Evolutionary conservation across 2,888 invertebrate species (phyloP).

Genomic region (Gasteruption jaculator): DNA sequence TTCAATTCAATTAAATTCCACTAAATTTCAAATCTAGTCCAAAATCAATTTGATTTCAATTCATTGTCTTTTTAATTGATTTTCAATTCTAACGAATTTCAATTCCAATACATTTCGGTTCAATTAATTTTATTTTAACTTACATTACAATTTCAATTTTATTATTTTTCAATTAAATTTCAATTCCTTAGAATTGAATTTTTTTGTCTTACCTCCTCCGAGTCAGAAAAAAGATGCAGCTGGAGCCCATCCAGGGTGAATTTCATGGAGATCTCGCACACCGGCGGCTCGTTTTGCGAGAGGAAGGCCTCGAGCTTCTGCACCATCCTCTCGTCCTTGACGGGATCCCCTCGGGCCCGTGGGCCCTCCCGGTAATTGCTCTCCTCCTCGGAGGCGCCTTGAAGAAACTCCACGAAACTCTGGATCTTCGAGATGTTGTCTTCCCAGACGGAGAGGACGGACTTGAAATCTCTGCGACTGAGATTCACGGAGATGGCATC

Average conservation of each 20-base stretch:
- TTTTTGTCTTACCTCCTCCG: constrained; percentile 69
- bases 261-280: constrained; percentile 49
- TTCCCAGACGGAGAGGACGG: constrained; percentile 66
- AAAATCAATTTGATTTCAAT: too few relatives aligned
- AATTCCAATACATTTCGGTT: too few relatives aligned
- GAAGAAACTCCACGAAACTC: too few relatives aligned
- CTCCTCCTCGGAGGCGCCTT: constrained; percentile 35
- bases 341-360: constrained; percentile 32
- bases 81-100: too few relatives aligned
- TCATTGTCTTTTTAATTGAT: too few relatives aligned
- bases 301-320: constrained; percentile 72
- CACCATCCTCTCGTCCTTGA: constrained; percentile 58
- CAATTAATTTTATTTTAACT: too few relatives aligned
- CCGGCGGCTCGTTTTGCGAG: constrained; percentile 59
- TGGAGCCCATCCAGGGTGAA: constrained; percentile 68
- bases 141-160: too few relatives aligned
- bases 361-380: constrained; percentile 12
- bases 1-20: too few relatives aligned
- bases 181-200: too few relatives aligned
- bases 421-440: constrained; percentile 61
- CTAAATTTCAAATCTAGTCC: too few relatives aligned
- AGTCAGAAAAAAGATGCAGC: constrained; percentile 67
- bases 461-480: constrained; percentile 72
- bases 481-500: constrained; percentile 66
- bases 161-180: too few relatives aligned